Evolutionary conservation across 2,888 invertebrate species (phyloP).

Genomic region (Meloe dianella): DNA sequence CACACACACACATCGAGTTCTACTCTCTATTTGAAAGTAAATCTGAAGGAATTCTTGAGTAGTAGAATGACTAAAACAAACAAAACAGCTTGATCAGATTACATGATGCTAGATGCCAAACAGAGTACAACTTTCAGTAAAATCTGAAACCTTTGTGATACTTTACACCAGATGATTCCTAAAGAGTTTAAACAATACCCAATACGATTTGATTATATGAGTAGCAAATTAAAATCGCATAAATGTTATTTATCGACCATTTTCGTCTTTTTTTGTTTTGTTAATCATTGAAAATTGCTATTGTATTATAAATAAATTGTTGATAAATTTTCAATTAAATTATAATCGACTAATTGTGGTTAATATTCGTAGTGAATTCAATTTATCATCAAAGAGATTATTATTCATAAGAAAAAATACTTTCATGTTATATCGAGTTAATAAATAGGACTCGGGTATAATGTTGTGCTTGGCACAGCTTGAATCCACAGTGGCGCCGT

Average conservation of each 20-base stretch:
- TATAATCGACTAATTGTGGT: constrained; percentile 37
- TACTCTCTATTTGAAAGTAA: constrained; percentile 10
- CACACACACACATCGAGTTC: not conserved
- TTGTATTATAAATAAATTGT: no score
- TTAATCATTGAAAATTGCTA: not conserved
- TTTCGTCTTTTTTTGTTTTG: no score
- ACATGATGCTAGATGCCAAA: constrained; percentile 34
- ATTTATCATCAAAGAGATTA: constrained; percentile 38
- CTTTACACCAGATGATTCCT: constrained; percentile 28
- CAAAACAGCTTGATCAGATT: constrained; percentile 44
- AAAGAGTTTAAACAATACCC: constrained; percentile 20
- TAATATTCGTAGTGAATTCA: constrained; percentile 34
- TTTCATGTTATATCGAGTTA: constrained; percentile 42
- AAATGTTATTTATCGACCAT: no score
- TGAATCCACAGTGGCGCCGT: constrained; percentile 6
- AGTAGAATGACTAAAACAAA: constrained; percentile 43
- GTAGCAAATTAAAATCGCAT: no score
- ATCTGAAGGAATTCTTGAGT: constrained; percentile 24
- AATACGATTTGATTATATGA: no score
- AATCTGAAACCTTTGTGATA: constrained; percentile 45
- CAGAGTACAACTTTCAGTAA: constrained; percentile 34
- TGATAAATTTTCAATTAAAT: constrained; percentile 23
- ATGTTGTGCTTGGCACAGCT: constrained; percentile 28
- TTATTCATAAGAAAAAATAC: constrained; percentile 32
- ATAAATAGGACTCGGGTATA: constrained; percentile 38